Conservation (phyloP, 2,797 vertebrate species). For the Enteromius fasciolatus region DNA sequence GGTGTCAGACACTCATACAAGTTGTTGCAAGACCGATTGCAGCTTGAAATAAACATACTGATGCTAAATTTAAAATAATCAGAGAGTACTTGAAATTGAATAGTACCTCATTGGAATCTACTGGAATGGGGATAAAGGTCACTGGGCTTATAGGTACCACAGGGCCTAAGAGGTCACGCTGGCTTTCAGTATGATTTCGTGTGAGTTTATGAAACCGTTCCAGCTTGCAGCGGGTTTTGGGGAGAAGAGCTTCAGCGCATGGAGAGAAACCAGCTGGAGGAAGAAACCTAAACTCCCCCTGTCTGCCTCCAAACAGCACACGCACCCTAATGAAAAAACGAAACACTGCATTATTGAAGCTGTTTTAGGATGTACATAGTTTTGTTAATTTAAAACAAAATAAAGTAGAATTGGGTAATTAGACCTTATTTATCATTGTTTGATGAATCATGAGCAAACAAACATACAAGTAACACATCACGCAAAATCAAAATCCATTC, state of each 20-base stretch:
- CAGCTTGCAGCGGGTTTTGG: conserved; percentile 84
- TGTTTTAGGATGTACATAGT: background rate
- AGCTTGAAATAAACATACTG: background rate
- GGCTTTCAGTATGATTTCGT: conserved; percentile 74
- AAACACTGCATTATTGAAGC: background rate
- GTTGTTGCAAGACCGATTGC: background rate
- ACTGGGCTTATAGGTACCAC: conserved; percentile 80
- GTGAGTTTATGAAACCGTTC: conserved; percentile 88
- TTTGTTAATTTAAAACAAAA: background rate
- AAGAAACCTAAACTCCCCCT: conserved; percentile 94
- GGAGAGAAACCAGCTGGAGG: conserved; percentile 90
- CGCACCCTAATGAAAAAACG: conserved; percentile 78
- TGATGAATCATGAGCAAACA: background rate
- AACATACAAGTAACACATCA: background rate
- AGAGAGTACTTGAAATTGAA: background rate
- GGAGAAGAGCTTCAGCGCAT: conserved; percentile 89
- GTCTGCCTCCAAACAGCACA: conserved; percentile 89
- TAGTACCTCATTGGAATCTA: conserved; percentile 89
- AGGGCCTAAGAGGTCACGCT: conserved; percentile 84
- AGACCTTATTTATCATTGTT: background rate
- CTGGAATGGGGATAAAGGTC: conserved; percentile 86
- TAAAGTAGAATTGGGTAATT: background rate
- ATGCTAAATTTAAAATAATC: conserved; percentile 17
- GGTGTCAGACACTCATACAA: background rate
- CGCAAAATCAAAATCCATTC: background rate